Conservation (phyloP, 1,140 invertebrate species). For the Proales similis region DNA sequence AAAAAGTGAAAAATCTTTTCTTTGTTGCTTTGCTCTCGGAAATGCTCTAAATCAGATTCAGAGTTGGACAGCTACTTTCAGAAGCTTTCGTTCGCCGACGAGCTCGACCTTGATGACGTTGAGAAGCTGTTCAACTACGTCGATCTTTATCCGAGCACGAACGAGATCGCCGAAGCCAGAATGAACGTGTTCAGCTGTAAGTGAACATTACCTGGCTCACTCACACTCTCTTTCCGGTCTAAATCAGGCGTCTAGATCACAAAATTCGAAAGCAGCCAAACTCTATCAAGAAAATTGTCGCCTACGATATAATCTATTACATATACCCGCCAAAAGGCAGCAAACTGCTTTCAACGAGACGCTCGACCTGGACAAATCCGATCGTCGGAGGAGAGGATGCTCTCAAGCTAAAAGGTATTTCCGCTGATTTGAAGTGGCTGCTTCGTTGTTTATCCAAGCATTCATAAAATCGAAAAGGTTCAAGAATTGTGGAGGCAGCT, state of each 20-base stretch:
- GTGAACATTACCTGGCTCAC: neutral
- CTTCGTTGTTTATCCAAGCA: too few species aligned
- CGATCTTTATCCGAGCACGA: conserved; percentile 6
- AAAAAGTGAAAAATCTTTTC: conserved; percentile 16
- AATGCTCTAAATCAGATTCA: neutral
- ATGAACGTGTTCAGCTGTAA: conserved; percentile 30
- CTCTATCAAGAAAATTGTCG: conserved; percentile 45
- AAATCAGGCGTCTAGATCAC: conserved; percentile 40
- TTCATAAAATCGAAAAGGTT: too few species aligned
- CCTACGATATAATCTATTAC: conserved; percentile 47
- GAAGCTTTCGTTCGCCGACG: conserved; percentile 24
- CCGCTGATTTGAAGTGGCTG: too few species aligned
- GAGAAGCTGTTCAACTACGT: conserved; percentile 23
- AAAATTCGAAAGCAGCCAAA: conserved; percentile 39
- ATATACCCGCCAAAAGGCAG: conserved; percentile 47
- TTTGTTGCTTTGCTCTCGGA: neutral
- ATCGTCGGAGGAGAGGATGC: conserved; percentile 51
- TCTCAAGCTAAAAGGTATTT: conserved; percentile 46
- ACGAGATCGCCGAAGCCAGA: conserved; percentile 30
- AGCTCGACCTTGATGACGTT: conserved; percentile 22
- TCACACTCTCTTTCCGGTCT: neutral
- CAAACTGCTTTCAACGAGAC: conserved; percentile 42
- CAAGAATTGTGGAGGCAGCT: too few species aligned
- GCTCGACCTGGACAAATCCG: conserved; percentile 51
- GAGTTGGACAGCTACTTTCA: conserved; percentile 29